Evolutionary conservation across 2,888 invertebrate genomes (phyloP).

Genomic region (Sympetrum striolatum): DNA sequence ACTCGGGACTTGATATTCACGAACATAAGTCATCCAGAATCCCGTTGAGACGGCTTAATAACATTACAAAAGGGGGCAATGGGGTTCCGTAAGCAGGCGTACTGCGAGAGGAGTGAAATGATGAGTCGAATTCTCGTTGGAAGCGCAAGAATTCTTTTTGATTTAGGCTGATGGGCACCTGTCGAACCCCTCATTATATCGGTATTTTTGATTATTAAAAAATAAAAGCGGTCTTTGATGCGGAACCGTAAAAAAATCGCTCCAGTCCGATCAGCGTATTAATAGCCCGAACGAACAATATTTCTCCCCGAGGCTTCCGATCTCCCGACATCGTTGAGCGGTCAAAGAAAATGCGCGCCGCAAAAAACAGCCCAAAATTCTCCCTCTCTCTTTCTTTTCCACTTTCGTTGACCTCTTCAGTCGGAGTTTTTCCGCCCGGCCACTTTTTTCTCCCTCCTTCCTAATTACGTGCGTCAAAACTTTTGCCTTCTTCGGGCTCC

Average conservation of each 20-base stretch:
- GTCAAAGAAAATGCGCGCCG: background rate
- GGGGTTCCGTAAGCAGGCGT: too few relatives aligned
- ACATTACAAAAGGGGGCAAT: too few relatives aligned
- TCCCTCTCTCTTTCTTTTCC: background rate
- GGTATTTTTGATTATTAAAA: background rate
- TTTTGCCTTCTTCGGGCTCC: background rate
- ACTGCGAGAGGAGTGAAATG: too few relatives aligned
- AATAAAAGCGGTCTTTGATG: background rate
- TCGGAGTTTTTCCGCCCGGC: background rate
- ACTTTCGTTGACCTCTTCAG: background rate
- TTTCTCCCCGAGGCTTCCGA: background rate
- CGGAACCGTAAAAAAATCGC: background rate
- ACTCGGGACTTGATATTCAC: too few relatives aligned
- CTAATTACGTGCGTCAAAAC: background rate
- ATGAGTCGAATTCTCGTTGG: too few relatives aligned
- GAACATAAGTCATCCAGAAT: too few relatives aligned
- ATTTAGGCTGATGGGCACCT: background rate
- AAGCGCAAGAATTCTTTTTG: background rate
- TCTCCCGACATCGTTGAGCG: background rate
- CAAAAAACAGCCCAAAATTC: background rate
- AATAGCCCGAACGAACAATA: background rate
- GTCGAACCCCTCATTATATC: background rate
- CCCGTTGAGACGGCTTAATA: too few relatives aligned
- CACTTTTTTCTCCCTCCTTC: background rate
- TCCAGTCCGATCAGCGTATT: background rate